Evolutionary conservation across 2,797 vertebrate genomes (phyloP).

Genomic region (Ctenochaetus hawaiiensis): DNA sequence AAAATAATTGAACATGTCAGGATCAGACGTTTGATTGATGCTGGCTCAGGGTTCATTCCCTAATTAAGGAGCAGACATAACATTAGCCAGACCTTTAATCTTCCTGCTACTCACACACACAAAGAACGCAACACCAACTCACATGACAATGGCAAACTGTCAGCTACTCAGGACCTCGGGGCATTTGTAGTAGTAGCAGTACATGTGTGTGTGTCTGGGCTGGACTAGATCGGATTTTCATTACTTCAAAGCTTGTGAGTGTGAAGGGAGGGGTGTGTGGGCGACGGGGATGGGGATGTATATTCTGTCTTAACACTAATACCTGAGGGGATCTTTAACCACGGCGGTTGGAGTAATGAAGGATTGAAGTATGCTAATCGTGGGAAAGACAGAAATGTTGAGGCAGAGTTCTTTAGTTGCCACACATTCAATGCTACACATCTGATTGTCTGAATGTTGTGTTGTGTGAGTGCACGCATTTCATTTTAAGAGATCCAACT

Average conservation of each 20-base stretch:
- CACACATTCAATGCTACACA: slow-evolving; percentile 1
- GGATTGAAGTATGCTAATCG: slow-evolving; percentile 21
- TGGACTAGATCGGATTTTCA: slow-evolving; percentile 40
- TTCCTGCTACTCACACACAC: slow-evolving; percentile 48
- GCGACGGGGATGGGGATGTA: background rate
- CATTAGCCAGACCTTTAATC: slow-evolving; percentile 71
- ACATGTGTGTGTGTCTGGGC: slow-evolving; percentile 16
- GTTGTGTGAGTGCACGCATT: background rate
- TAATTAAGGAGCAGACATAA: slow-evolving; percentile 65
- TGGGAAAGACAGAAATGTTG: background rate
- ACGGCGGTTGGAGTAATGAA: background rate
- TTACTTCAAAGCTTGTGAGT: slow-evolving; percentile 20
- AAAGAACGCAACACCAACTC: slow-evolving; percentile 56
- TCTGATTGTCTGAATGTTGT: slow-evolving; percentile 3
- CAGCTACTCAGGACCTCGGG: slow-evolving; percentile 14
- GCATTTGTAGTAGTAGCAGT: slow-evolving; percentile 14
- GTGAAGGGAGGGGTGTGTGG: slow-evolving; percentile 1
- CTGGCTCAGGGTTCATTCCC: slow-evolving; percentile 56
- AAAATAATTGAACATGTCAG: slow-evolving; percentile 27
- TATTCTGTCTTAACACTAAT: background rate
- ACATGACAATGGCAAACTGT: slow-evolving; percentile 36
- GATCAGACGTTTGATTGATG: slow-evolving; percentile 37
- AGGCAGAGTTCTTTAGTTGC: slow-evolving; percentile 1
- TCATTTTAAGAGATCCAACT: background rate
- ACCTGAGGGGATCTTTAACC: slow-evolving; percentile 30